Base-by-base conservation (phyloP, 2,888 invertebrate genomes). In the Dynastes grantii region DNA sequence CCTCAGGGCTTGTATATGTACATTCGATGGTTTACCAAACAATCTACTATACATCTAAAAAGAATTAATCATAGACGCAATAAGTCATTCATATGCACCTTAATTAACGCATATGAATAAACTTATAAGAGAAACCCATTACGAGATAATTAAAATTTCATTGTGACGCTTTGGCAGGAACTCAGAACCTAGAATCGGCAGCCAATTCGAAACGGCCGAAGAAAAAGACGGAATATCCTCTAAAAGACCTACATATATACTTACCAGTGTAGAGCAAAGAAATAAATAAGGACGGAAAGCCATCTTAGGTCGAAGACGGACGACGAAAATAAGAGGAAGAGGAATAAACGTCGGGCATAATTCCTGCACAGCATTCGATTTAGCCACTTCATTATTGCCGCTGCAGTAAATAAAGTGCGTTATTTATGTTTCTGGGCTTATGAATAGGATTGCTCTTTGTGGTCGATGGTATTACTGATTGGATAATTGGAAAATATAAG, bases 391-490 rank as follows among this genome's bases (percentile, higher is more conserved):
- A 68, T 68, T 68, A 68, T 51, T 51, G 51, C 51, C 27, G 68
- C 29, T 68, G 68, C 68, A 68, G 68, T 27, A 51, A 68, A 68
- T 68, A 68, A 68, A 68, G 51, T 68, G 68, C 68, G 53, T 68
- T 68, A 73, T 73, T 73, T 73, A 73, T 73, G 71, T 73, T 55
- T 73, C 58, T 55, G 29, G 22, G 71, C 40, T 73, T 58, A 58
- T 73, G 71, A 77, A 77, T 68, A 77, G 68, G 63, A 63, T 71
- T 71, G 70, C 71, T 32, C 32, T 68, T 77, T 77, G 71, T 63
- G 55, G 77, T 63, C 55, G 58, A 68, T 73, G 71, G 71, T 37
- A 58, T 58, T 73, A 51, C 70, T 63, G 77, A 77, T 77, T 77
- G 63, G 71, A 55, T 77, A 71, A 77, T 77, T 70, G 71, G 61